These are phyloP conservation scores for Nomada ferruginata DNA, from an alignment of 2,888 invertebrate genomes.

Conservation along the genomic window DNA sequence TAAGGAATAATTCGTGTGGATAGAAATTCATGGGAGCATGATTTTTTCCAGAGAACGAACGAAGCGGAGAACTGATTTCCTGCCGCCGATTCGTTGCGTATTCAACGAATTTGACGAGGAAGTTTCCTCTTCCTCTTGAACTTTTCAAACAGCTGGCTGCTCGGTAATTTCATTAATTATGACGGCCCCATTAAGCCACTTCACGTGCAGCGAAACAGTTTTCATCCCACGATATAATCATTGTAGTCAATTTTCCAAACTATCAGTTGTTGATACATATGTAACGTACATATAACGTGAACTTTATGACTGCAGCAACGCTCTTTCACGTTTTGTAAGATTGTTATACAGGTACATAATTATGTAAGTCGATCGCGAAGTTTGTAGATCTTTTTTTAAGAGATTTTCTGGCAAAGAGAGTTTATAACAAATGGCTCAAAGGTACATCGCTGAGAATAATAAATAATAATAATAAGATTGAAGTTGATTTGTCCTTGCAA, in stretches of 20 bases:
- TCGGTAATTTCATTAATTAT: constrained; percentile 39
- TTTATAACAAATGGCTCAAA: background rate
- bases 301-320: background rate
- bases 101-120: background rate
- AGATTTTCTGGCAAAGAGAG: background rate
- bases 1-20: background rate
- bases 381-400: background rate
- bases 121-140: background rate
- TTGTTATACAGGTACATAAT: background rate
- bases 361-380: background rate
- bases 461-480: too few relatives aligned
- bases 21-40: background rate
- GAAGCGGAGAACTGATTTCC: background rate
- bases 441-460: too few relatives aligned
- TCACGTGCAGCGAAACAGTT: constrained; percentile 18
- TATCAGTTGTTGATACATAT: background rate
- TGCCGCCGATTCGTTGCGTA: constrained; percentile 3
- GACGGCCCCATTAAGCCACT: constrained; percentile 32
- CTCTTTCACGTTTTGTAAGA: background rate
- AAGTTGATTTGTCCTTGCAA: too few relatives aligned
- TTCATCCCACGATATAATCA: constrained; percentile 20
- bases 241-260: constrained; percentile 18
- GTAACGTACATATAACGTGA: too few relatives aligned
- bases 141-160: constrained; percentile 17
- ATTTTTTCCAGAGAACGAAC: background rate